A percentile compares a stretch with the other conserved stretches of the same genome.
Conservation (phyloP, 2,888 invertebrate genomes). For the Papilio elwesi region DNA sequence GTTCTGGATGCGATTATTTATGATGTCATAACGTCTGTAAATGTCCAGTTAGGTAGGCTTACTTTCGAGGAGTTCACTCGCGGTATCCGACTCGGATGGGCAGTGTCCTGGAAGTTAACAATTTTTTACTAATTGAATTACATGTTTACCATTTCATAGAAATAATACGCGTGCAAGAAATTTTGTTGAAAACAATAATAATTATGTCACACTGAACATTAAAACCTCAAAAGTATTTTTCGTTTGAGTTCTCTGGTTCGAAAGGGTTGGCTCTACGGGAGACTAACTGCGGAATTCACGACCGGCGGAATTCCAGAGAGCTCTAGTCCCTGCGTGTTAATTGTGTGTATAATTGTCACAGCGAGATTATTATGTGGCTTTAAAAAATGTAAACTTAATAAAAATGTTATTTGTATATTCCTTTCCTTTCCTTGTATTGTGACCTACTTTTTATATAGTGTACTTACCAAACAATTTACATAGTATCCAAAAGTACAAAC, state of each 20-base stretch:
- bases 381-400: constrained; percentile 47
- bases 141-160: no score
- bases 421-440: no score
- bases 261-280: constrained; percentile 25
- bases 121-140: no score
- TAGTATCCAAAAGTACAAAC: no score
- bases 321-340: constrained; percentile 61
- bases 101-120: no score
- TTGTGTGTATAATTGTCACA: constrained; percentile 65
- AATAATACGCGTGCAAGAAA: background rate
- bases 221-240: constrained; percentile 13
- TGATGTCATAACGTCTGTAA: no score
- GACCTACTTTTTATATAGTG: no score
- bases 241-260: background rate
- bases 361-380: constrained; percentile 55
- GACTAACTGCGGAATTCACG: constrained; percentile 52
- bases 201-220: background rate
- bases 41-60: no score
- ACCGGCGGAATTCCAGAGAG: constrained; percentile 54
- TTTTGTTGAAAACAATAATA: background rate
- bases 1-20: no score
- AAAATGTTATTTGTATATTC: constrained; percentile 44
- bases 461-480: no score
- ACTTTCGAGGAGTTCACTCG: no score
- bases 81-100: no score